phyloP scores from a whole-genome alignment of 1,140 invertebrate genomes.

The Aphelenchoides fujianensis region DNA sequence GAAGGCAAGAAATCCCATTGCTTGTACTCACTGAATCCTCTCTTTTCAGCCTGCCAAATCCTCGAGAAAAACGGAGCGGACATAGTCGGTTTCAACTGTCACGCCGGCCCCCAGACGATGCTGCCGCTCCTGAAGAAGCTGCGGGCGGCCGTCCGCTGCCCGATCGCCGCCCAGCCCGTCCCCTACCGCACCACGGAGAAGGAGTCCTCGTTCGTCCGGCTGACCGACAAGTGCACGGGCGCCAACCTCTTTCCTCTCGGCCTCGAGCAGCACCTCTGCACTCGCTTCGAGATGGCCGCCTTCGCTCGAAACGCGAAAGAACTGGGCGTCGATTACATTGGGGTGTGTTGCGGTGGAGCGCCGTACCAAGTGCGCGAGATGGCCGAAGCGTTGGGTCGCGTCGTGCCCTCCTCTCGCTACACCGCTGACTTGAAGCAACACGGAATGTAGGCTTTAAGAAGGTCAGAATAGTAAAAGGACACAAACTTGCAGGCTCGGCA shows the following conservation, averaged over 20 bases:
- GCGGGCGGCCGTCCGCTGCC: neutral
- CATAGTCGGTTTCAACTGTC: slow-evolving; percentile 61
- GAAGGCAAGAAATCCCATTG: neutral
- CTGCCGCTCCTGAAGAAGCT: slow-evolving; percentile 19
- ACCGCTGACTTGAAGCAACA: slow-evolving; percentile 5
- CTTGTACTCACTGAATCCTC: slow-evolving; percentile 11
- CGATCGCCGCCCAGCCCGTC: slow-evolving; percentile 10
- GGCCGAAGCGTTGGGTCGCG: slow-evolving; percentile 51
- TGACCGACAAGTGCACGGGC: slow-evolving; percentile 32
- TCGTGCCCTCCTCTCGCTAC: slow-evolving; percentile 33
- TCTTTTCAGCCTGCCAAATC: slow-evolving; percentile 43
- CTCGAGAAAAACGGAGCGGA: slow-evolving; percentile 58
- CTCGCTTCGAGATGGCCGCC: slow-evolving; percentile 44
- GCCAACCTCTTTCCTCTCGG: slow-evolving; percentile 44
- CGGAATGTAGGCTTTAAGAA: too few relatives aligned
- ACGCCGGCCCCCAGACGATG: slow-evolving; percentile 51
- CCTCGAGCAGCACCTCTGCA: slow-evolving; percentile 36
- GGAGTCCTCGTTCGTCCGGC: slow-evolving; percentile 16
- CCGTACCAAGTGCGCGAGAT: slow-evolving; percentile 51
- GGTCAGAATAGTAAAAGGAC: too few relatives aligned
- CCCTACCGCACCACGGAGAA: slow-evolving; percentile 13
- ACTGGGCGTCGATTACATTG: slow-evolving; percentile 60
- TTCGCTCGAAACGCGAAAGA: slow-evolving; percentile 55
- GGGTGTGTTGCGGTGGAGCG: slow-evolving; percentile 62
- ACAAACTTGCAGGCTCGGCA: too few relatives aligned